These are phyloP conservation scores for Cactoblastis cactorum DNA, from an alignment of 2,888 invertebrate species.

Conservation along the genomic window DNA sequence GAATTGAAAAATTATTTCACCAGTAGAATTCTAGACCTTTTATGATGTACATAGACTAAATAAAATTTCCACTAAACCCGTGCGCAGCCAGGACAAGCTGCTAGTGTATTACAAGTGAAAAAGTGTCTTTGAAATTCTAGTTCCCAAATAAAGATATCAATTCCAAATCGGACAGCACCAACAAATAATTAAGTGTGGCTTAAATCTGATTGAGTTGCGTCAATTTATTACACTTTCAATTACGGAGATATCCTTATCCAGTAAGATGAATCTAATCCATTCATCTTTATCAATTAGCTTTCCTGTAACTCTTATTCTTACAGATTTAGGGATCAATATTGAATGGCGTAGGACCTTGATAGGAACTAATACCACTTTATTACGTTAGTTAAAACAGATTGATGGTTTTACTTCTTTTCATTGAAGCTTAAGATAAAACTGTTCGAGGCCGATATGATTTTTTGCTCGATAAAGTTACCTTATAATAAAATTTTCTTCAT, in stretches of 20 bases:
- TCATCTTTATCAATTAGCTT: background rate
- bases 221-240: slow-evolving; percentile 4
- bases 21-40: no score
- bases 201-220: background rate
- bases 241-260: background rate
- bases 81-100: no score
- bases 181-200: background rate
- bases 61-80: no score
- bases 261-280: slow-evolving; percentile 4
- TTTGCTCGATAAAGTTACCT: background rate
- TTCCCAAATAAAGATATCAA: no score
- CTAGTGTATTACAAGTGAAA: no score
- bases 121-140: no score
- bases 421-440: background rate
- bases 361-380: slow-evolving; percentile 10
- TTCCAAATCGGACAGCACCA: background rate
- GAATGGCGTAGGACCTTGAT: background rate
- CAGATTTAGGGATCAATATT: background rate
- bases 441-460: slow-evolving; percentile 1
- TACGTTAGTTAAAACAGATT: slow-evolving; percentile 6
- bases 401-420: background rate
- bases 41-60: no score
- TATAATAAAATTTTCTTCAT: no score
- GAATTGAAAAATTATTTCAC: no score
- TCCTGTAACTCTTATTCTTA: background rate